Percentiles rank a stretch among this genome's conserved stretches.
Evolutionary conservation across 2,113 vertebrate genomes (phyloP).

Genomic region (Cranoglanis bouderius): DNA sequence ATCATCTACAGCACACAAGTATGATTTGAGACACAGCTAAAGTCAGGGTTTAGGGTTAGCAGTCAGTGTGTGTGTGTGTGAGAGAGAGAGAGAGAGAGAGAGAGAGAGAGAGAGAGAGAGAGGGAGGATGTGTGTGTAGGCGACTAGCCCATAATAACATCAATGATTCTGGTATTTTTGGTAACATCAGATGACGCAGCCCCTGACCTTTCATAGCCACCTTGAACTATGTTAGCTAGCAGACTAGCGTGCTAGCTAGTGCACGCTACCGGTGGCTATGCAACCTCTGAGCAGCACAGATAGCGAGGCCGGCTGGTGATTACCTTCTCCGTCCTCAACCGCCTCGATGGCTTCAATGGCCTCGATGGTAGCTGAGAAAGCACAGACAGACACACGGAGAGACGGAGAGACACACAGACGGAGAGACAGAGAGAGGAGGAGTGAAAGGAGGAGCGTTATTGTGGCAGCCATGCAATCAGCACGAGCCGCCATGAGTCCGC

Average conservation of each 20-base stretch:
- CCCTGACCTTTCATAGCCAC: slow-evolving; percentile 47
- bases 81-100: too few relatives aligned
- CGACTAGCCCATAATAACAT: background rate
- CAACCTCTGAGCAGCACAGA: slow-evolving; percentile 51
- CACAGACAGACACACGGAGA: slow-evolving; percentile 52
- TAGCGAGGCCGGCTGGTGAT: slow-evolving; percentile 54
- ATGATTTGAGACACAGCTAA: slow-evolving; percentile 11
- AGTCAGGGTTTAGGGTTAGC: background rate
- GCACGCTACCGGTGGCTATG: slow-evolving; percentile 44
- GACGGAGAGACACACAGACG: slow-evolving; percentile 44
- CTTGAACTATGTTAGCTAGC: slow-evolving; percentile 46
- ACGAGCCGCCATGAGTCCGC: slow-evolving; percentile 44
- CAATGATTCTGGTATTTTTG: background rate
- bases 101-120: too few relatives aligned
- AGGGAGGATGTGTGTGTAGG: background rate
- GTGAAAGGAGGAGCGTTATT: slow-evolving; percentile 53
- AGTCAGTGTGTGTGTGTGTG: background rate
- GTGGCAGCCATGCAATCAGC: slow-evolving; percentile 57
- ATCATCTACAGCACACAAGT: background rate
- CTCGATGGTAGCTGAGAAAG: slow-evolving; percentile 63
- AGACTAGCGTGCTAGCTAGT: slow-evolving; percentile 22
- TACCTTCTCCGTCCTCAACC: slow-evolving; percentile 68
- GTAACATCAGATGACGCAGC: slow-evolving; percentile 23
- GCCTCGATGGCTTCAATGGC: slow-evolving; percentile 68
- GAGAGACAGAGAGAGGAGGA: slow-evolving; percentile 52